These are phyloP conservation scores for Oceanodroma tethys DNA, from an alignment of 2,113 vertebrate genomes.

Conservation along the genomic window DNA sequence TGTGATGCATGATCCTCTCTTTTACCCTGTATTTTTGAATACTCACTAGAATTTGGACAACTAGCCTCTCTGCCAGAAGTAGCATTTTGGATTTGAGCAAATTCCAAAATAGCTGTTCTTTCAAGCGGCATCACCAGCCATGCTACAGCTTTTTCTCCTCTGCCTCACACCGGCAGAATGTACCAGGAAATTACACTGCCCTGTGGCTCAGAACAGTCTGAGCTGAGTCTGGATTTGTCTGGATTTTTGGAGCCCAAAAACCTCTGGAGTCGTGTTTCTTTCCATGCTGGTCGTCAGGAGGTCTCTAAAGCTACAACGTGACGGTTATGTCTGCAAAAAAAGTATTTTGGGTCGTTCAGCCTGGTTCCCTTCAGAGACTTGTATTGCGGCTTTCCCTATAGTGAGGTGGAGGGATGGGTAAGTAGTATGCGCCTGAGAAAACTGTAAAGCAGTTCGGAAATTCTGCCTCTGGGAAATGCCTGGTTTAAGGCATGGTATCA, in stretches of 20 bases:
- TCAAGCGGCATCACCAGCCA: not conserved
- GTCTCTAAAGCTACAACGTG: not conserved
- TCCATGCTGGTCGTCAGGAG: not conserved
- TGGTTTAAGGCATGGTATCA: not conserved
- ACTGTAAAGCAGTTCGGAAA: not conserved
- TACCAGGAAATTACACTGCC: not conserved
- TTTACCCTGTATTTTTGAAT: not conserved
- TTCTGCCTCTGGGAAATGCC: not conserved
- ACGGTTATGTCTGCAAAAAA: not conserved
- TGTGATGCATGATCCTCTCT: not conserved
- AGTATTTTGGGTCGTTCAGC: not conserved
- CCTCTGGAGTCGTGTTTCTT: not conserved
- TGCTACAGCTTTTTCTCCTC: not conserved
- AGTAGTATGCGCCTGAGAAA: not conserved
- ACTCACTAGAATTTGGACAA: not conserved
- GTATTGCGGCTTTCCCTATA: not conserved
- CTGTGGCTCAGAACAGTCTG: not conserved
- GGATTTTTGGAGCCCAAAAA: not conserved
- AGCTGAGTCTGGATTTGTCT: not conserved
- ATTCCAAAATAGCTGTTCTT: not conserved
- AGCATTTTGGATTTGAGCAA: not conserved
- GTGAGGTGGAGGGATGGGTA: not conserved
- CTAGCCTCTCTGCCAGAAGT: not conserved
- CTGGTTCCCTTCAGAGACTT: not conserved
- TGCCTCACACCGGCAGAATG: not conserved